Conservation (phyloP, 2,113 vertebrate genomes). For the Australoheros scitulus region DNA sequence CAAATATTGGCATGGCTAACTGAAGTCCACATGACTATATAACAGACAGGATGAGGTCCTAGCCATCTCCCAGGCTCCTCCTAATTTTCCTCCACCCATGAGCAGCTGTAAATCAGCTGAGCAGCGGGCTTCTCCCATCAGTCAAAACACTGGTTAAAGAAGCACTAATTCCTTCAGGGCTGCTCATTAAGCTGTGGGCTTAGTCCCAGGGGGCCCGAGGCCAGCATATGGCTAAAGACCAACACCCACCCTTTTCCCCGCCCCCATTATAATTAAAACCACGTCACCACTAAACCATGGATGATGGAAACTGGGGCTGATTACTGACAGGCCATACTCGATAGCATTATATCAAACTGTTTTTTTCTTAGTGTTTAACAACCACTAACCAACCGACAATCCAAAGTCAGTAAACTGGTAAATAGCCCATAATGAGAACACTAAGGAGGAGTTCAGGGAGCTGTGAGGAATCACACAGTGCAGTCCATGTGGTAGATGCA, state of each 20-base stretch:
- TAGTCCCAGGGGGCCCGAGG: slow-evolving; percentile 29
- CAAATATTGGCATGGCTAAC: neutral
- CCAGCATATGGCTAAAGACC: slow-evolving; percentile 45
- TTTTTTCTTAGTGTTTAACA: slow-evolving; percentile 4
- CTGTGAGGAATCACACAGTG: neutral
- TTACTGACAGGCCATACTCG: slow-evolving; percentile 37
- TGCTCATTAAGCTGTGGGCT: slow-evolving; percentile 62
- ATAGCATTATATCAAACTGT: slow-evolving; percentile 33
- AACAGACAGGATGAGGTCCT: neutral
- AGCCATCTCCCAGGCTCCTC: neutral
- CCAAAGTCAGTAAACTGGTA: neutral
- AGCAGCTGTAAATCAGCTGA: slow-evolving; percentile 42
- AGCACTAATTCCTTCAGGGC: slow-evolving; percentile 52
- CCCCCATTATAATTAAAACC: slow-evolving; percentile 44
- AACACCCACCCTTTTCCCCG: neutral
- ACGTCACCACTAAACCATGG: slow-evolving; percentile 12
- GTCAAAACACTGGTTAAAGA: slow-evolving; percentile 56
- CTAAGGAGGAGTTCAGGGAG: neutral
- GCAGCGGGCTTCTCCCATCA: slow-evolving; percentile 19
- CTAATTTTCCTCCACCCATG: slow-evolving; percentile 7
- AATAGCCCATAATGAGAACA: slow-evolving; percentile 19
- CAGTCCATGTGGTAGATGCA: neutral
- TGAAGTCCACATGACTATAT: neutral
- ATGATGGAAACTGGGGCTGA: slow-evolving; percentile 1
- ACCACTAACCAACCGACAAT: neutral